phyloP scores from a whole-genome alignment of 2,797 vertebrate species.

The Karalla daura region DNA sequence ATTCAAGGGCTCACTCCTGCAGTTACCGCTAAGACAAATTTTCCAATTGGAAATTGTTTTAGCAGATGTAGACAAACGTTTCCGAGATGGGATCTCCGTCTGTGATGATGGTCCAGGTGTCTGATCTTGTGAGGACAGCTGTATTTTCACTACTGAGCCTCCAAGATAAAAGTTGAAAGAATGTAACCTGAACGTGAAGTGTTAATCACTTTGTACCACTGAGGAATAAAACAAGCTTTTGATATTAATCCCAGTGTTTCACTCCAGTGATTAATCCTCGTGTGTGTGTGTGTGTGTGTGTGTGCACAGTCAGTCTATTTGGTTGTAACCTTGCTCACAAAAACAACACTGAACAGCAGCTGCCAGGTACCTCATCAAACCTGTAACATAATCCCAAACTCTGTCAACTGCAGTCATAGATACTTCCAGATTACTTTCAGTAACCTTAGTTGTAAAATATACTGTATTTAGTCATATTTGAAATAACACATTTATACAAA shows the following conservation, averaged over 20 bases:
- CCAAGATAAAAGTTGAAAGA: slow-evolving; percentile 20
- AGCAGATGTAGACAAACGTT: slow-evolving; percentile 1
- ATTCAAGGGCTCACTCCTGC: neutral
- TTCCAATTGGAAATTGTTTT: neutral
- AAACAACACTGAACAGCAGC: slow-evolving; percentile 55
- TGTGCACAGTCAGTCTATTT: slow-evolving; percentile 25
- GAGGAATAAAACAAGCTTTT: slow-evolving; percentile 37
- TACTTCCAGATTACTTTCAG: slow-evolving; percentile 26
- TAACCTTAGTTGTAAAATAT: slow-evolving; percentile 11
- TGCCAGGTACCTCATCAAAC: slow-evolving; percentile 59
- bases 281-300: slow-evolving; percentile 1
- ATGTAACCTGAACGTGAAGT: slow-evolving; percentile 2
- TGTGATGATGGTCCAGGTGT: slow-evolving; percentile 11
- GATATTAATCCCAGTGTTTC: slow-evolving; percentile 34
- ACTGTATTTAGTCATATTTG: neutral
- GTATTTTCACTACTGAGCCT: slow-evolving; percentile 20
- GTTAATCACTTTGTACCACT: slow-evolving; percentile 27
- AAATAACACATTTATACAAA: slow-evolving; percentile 1
- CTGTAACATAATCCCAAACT: slow-evolving; percentile 60
- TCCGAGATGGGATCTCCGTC: neutral
- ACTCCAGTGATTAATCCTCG: slow-evolving; percentile 27
- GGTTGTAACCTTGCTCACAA: slow-evolving; percentile 27
- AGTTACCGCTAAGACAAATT: neutral
- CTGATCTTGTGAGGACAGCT: slow-evolving; percentile 19
- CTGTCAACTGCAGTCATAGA: slow-evolving; percentile 41